Evolutionary conservation across 23 tunicate genomes (phyloP).

Genomic region (Oikopleura vanhoeffeni): DNA sequence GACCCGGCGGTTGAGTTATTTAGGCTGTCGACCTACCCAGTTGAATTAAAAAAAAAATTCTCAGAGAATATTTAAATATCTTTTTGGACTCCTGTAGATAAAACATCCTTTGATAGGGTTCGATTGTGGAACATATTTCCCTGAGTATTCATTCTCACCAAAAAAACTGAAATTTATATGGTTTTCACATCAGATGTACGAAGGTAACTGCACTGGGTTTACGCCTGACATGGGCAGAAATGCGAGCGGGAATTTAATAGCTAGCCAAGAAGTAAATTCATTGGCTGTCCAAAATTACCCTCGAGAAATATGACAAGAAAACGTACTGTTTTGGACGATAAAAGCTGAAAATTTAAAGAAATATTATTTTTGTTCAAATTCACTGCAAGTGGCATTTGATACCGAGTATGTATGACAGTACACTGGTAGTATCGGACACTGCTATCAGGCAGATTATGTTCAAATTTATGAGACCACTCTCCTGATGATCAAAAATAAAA

Average conservation of each 20-base stretch:
- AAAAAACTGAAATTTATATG: slow-evolving; percentile 22
- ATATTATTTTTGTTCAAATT: background rate
- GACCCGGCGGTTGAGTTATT: no score
- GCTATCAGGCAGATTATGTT: background rate
- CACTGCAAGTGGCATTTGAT: background rate
- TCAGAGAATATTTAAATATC: no score
- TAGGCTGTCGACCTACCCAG: no score
- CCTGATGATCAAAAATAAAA: background rate
- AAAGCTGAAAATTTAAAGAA: background rate
- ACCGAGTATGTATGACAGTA: no score
- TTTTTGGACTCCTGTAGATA: slow-evolving; percentile 28
- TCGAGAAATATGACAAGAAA: slow-evolving; percentile 24
- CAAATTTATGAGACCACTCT: background rate
- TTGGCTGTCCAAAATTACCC: slow-evolving; percentile 60
- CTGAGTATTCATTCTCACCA: background rate
- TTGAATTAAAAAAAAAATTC: no score
- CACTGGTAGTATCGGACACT: background rate
- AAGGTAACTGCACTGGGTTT: background rate
- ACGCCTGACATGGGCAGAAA: background rate
- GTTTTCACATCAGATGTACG: slow-evolving; percentile 61
- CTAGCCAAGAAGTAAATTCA: slow-evolving; percentile 17
- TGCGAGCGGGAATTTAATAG: background rate
- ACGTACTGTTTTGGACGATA: slow-evolving; percentile 59
- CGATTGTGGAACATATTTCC: background rate
- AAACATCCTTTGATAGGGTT: slow-evolving; percentile 3